Conservation (phyloP, 2,113 vertebrate species). For the Tachuris rubrigastra region DNA sequence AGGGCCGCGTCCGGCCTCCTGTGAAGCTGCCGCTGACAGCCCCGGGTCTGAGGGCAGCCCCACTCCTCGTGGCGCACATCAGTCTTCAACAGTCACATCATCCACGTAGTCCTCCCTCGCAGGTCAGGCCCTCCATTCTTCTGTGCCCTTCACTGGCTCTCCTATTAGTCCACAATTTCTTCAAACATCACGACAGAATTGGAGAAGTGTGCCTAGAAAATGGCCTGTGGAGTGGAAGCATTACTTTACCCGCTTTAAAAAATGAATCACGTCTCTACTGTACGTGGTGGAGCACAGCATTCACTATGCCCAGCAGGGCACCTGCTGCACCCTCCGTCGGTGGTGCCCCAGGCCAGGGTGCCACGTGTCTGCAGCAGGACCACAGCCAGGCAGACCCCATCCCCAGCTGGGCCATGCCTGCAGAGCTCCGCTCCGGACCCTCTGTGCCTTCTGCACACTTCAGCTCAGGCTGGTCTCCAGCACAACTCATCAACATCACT, state of each 20-base stretch:
- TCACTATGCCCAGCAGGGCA: too few relatives aligned
- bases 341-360: accelerated
- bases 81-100: accelerated
- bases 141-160: not conserved
- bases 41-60: accelerated
- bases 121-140: not conserved
- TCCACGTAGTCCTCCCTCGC: accelerated
- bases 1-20: accelerated
- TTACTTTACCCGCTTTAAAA: not conserved
- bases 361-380: not conserved
- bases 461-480: not conserved
- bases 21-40: accelerated
- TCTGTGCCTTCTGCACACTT: accelerated
- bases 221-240: accelerated
- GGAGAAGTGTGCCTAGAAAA: accelerated
- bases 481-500: accelerated
- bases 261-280: not conserved
- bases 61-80: accelerated
- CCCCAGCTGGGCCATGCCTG: accelerated
- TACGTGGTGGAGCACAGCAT: accelerated
- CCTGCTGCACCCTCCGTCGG: accelerated
- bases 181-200: accelerated
- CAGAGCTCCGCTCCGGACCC: not conserved
- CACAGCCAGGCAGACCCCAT: not conserved
- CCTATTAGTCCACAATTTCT: not conserved